A percentile compares a stretch with the other conserved stretches of the same genome.
phyloP scores from a whole-genome alignment of 1,140 invertebrate species.

The Drosophila arizonae region DNA sequence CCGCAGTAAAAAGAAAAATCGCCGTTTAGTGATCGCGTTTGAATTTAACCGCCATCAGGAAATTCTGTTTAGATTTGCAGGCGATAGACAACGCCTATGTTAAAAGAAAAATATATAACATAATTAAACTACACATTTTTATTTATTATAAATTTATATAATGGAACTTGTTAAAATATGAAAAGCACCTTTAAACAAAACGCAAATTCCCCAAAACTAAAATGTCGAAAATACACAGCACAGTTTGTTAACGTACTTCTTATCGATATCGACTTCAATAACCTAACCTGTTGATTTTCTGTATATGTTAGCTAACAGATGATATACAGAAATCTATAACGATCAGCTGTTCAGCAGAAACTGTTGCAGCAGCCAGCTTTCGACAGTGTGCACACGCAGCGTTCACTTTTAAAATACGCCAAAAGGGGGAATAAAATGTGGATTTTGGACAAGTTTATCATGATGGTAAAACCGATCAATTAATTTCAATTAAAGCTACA shows the following conservation, averaged over 20 bases:
- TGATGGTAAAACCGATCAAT: too few species aligned
- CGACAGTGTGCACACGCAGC: neutral
- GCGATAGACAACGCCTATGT: neutral
- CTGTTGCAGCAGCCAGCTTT: slow-evolving; percentile 2
- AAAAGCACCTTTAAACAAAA: too few species aligned
- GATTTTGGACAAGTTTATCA: neutral
- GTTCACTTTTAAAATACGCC: slow-evolving; percentile 17
- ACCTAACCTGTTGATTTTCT: neutral
- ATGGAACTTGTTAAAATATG: too few species aligned
- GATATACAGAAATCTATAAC: neutral
- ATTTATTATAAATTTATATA: too few species aligned
- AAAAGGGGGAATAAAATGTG: neutral
- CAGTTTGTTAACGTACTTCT: neutral
- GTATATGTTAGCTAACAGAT: neutral
- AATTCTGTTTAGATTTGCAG: neutral
- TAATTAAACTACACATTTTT: too few species aligned
- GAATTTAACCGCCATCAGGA: neutral
- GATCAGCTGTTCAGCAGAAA: slow-evolving; percentile 16
- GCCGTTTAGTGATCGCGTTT: neutral
- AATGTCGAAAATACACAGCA: neutral
- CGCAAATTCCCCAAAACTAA: too few species aligned
- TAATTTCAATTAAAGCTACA: neutral
- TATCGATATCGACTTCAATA: neutral
- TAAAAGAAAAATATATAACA: neutral
- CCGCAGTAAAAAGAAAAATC: neutral